Evolutionary conservation across 1,140 invertebrate species (phyloP).

Genomic region (Oryctes rhinoceros): DNA sequence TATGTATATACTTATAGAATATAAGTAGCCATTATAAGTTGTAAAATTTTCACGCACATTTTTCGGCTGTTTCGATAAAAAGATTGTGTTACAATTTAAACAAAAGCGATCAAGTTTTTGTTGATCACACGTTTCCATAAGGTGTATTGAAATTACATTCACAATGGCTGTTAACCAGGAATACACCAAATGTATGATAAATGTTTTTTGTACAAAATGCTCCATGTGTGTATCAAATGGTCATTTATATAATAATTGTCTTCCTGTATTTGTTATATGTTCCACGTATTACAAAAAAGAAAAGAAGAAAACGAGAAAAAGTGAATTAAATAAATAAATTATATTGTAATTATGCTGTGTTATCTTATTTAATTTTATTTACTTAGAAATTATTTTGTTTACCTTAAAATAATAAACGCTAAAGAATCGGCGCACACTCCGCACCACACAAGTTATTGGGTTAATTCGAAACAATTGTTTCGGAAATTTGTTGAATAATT

Average conservation of each 20-base stretch:
- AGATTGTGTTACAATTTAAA: neutral
- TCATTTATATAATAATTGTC: slow-evolving; percentile 1
- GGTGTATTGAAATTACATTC: neutral
- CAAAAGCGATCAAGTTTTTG: neutral
- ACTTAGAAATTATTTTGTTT: no score
- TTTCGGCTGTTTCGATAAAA: neutral
- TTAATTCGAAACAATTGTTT: no score
- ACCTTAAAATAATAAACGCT: no score
- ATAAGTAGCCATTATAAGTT: neutral
- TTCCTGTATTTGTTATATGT: slow-evolving; percentile 14
- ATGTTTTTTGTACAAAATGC: neutral
- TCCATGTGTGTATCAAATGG: neutral
- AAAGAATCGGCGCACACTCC: no score
- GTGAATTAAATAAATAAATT: neutral
- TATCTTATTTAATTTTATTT: neutral
- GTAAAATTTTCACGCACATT: neutral
- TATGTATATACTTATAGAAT: no score
- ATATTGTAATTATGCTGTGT: neutral
- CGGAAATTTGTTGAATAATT: no score
- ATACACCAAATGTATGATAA: neutral
- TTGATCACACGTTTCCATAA: neutral
- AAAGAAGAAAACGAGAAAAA: neutral
- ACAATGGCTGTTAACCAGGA: slow-evolving; percentile 11
- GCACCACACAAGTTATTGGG: no score
- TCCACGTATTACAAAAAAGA: neutral